These are phyloP conservation scores for Eumeta japonica DNA, from an alignment of 1,140 invertebrate species.

Conservation along the genomic window DNA sequence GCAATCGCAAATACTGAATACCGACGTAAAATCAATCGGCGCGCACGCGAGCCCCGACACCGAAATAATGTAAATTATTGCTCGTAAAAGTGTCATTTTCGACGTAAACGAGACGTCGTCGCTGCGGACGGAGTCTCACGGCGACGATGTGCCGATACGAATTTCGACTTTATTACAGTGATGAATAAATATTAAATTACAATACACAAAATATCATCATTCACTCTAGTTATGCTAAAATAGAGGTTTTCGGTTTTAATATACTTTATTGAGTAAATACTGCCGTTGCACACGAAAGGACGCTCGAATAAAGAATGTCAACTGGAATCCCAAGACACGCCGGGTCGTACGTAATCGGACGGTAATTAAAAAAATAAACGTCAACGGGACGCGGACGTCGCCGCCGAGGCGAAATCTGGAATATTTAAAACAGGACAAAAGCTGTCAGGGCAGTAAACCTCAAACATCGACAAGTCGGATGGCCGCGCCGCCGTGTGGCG, in stretches of 20 bases:
- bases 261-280: too few species aligned
- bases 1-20: conserved; percentile 41
- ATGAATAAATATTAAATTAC: too few species aligned
- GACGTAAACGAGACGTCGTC: conserved; percentile 42
- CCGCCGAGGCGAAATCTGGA: conserved; percentile 34
- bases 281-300: too few species aligned
- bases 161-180: too few species aligned
- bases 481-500: conserved; percentile 16
- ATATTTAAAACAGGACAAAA: conserved; percentile 54
- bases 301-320: too few species aligned
- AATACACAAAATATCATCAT: too few species aligned
- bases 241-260: too few species aligned
- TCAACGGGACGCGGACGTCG: conserved; percentile 17
- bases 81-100: conserved; percentile 54
- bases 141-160: neutral
- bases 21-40: conserved; percentile 51
- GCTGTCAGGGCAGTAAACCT: conserved; percentile 53
- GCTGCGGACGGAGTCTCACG: neutral
- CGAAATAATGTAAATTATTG: conserved; percentile 53
- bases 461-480: conserved; percentile 21
- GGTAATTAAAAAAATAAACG: conserved; percentile 43
- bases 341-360: too few species aligned
- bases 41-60: conserved; percentile 48
- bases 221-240: too few species aligned
- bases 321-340: too few species aligned